phyloP scores from a whole-genome alignment of 2,797 vertebrate genomes.

The Heliangelus exortis region DNA sequence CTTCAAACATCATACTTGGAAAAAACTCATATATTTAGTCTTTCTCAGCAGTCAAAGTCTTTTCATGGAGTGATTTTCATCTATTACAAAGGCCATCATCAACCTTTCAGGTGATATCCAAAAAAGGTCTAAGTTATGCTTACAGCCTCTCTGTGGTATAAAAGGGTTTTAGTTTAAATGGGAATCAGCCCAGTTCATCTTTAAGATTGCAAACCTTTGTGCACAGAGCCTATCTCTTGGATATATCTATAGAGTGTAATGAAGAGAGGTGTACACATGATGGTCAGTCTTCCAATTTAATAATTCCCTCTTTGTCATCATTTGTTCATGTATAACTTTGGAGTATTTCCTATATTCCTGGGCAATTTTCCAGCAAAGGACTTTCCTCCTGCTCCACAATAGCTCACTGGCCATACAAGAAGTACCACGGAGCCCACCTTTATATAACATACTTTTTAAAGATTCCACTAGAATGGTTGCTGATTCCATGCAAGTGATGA shows the following conservation, averaged over 20 bases:
- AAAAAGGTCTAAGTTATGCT: neutral
- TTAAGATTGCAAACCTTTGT: neutral
- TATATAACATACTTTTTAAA: neutral
- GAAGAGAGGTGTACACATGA: neutral
- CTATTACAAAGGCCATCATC: neutral
- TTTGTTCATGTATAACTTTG: neutral
- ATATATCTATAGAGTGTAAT: neutral
- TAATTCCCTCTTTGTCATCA: neutral
- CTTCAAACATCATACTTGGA: neutral
- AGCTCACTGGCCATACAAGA: neutral
- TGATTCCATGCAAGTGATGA: neutral
- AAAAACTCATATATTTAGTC: neutral
- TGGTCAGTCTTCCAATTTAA: neutral
- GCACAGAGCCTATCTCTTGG: neutral
- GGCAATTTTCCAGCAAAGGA: neutral
- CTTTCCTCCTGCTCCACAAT: neutral
- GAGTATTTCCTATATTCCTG: neutral
- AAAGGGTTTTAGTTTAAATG: neutral
- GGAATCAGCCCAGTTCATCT: neutral
- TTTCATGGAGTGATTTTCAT: neutral
- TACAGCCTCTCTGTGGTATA: neutral
- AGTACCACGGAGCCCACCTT: neutral
- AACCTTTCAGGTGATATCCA: neutral
- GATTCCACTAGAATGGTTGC: neutral
- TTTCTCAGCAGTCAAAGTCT: neutral